Percentiles rank a stretch among this genome's conserved stretches.
phyloP scores from a whole-genome alignment of 2,888 invertebrate species.

The Drosophila atripex region DNA sequence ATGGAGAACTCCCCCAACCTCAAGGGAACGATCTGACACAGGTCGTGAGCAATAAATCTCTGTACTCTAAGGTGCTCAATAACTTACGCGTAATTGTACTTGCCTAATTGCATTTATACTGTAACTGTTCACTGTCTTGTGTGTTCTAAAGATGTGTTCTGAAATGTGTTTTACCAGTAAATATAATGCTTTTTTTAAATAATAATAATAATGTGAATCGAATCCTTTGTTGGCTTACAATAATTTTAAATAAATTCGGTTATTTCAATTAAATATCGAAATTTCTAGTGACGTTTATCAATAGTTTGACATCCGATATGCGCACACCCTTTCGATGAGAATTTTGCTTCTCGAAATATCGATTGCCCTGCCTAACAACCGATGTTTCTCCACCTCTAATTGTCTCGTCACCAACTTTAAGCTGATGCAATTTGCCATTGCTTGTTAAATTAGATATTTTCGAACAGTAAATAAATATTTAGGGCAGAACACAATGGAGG shows the following conservation, averaged over 20 bases:
- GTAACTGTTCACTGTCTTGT: slow-evolving; percentile 36
- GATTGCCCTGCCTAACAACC: too few species aligned
- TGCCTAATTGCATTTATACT: slow-evolving; percentile 39
- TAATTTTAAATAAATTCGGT: too few species aligned
- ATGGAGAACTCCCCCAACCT: slow-evolving; percentile 34
- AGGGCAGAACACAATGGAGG: slow-evolving; percentile 54
- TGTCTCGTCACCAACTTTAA: slow-evolving; percentile 33
- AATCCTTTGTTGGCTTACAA: not conserved
- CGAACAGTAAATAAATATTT: slow-evolving; percentile 2
- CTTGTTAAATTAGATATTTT: slow-evolving; percentile 28
- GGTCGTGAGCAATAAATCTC: slow-evolving; percentile 38
- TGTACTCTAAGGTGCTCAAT: slow-evolving; percentile 36
- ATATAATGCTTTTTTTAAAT: slow-evolving; percentile 19
- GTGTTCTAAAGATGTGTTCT: slow-evolving; percentile 33
- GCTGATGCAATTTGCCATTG: slow-evolving; percentile 59
- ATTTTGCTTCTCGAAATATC: too few species aligned
- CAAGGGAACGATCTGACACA: slow-evolving; percentile 25
- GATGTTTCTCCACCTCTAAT: not conserved
- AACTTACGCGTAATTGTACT: slow-evolving; percentile 20
- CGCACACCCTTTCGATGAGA: too few species aligned
- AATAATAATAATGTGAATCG: too few species aligned
- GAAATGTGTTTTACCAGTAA: slow-evolving; percentile 25
- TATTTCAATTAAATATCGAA: too few species aligned
- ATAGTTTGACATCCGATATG: not conserved
- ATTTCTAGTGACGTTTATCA: not conserved